These are phyloP conservation scores for Chirona hameri DNA, from an alignment of 2,888 invertebrate genomes.

Conservation along the genomic window DNA sequence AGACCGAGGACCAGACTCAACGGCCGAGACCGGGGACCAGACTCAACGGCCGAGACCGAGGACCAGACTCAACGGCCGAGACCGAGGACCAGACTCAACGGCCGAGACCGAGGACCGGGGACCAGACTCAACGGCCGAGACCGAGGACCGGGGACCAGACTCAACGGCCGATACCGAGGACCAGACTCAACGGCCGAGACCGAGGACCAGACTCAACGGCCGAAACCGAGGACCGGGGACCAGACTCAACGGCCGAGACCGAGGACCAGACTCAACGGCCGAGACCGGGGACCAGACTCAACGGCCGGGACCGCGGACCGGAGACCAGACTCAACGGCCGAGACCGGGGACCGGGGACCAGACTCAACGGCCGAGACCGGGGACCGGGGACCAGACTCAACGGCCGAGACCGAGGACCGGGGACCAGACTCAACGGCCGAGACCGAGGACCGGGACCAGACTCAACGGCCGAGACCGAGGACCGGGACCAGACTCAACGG, in stretches of 20 bases:
- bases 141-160: no score
- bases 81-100: neutral
- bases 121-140: neutral
- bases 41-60: neutral
- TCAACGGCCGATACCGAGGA: no score
- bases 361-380: no score
- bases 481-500: neutral
- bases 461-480: neutral
- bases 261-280: neutral
- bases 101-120: neutral
- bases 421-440: neutral
- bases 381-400: no score
- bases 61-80: neutral
- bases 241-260: neutral
- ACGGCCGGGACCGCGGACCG: neutral
- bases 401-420: no score
- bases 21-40: no score
- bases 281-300: neutral
- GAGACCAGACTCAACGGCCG: neutral
- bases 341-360: no score
- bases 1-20: no score
- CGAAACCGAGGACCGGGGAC: no score
- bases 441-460: neutral
- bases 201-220: no score
- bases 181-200: no score